Percentiles rank a stretch among this genome's conserved stretches.
These are phyloP conservation scores for Apistogramma diplotaenia DNA, from an alignment of 2,113 vertebrate species.

Conservation along the genomic window DNA sequence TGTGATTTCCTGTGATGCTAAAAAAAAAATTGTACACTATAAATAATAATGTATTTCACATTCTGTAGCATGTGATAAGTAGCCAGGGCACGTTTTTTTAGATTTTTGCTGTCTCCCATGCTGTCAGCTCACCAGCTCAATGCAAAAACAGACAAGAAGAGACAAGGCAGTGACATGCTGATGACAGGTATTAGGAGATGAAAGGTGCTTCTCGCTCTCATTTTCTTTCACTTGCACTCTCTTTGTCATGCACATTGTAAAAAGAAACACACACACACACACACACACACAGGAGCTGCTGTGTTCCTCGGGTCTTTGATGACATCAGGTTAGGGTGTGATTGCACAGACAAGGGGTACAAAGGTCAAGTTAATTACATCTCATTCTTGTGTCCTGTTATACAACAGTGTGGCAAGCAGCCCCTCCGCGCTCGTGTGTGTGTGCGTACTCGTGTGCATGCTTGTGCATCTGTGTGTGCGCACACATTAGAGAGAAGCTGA, in stretches of 20 bases:
- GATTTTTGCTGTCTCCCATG: background rate
- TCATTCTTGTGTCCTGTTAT: constrained; percentile 53
- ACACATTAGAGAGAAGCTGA: constrained; percentile 49
- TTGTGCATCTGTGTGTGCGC: background rate
- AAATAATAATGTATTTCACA: background rate
- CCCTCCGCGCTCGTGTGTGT: background rate
- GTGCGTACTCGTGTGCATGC: background rate
- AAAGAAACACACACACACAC: background rate
- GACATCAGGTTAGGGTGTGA: constrained; percentile 70
- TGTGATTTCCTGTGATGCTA: too few relatives aligned
- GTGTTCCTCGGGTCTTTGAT: constrained; percentile 35
- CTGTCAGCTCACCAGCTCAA: constrained; percentile 29
- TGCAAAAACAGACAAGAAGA: constrained; percentile 16
- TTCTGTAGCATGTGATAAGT: background rate
- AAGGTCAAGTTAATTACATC: constrained; percentile 63
- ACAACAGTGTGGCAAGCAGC: constrained; percentile 32
- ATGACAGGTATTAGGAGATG: constrained; percentile 49
- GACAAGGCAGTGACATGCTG: constrained; percentile 42
- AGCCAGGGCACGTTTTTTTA: background rate
- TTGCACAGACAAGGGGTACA: constrained; percentile 45
- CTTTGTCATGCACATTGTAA: background rate
- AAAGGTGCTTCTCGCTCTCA: constrained; percentile 40
- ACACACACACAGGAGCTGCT: constrained; percentile 32
- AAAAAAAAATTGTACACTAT: background rate
- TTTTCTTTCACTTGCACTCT: constrained; percentile 20